Conservation (phyloP, 1,140 invertebrate genomes). For the Bombus waltoni region DNA sequence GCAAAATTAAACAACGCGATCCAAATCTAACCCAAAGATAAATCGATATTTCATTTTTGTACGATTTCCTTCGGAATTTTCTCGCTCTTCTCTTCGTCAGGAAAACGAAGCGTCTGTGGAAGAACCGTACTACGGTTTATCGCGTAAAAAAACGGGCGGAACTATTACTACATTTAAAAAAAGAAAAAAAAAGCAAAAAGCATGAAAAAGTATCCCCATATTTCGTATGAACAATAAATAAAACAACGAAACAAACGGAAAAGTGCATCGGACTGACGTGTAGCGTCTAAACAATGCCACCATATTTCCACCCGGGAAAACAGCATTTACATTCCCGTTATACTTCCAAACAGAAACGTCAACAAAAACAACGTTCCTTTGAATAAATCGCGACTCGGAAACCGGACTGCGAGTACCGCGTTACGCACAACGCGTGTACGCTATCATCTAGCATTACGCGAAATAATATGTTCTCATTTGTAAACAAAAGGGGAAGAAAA, state of each 20-base stretch:
- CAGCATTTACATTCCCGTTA: background rate
- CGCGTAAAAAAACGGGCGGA: too few relatives aligned
- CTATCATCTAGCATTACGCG: too few relatives aligned
- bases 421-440: too few relatives aligned
- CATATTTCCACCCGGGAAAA: background rate
- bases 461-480: background rate
- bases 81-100: too few relatives aligned
- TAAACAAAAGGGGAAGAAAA: rapidly evolving
- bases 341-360: background rate
- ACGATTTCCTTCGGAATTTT: too few relatives aligned
- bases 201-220: background rate
- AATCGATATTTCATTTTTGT: too few relatives aligned
- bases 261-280: background rate
- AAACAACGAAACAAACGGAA: background rate
- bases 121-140: too few relatives aligned
- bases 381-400: background rate
- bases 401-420: too few relatives aligned
- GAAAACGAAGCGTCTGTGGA: too few relatives aligned
- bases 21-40: too few relatives aligned
- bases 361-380: background rate
- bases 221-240: background rate
- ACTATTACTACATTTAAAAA: background rate
- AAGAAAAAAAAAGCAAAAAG: background rate
- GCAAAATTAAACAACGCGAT: background rate
- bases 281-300: background rate